phyloP scores from a whole-genome alignment of 2,888 invertebrate genomes.

The Phengaris arion region DNA sequence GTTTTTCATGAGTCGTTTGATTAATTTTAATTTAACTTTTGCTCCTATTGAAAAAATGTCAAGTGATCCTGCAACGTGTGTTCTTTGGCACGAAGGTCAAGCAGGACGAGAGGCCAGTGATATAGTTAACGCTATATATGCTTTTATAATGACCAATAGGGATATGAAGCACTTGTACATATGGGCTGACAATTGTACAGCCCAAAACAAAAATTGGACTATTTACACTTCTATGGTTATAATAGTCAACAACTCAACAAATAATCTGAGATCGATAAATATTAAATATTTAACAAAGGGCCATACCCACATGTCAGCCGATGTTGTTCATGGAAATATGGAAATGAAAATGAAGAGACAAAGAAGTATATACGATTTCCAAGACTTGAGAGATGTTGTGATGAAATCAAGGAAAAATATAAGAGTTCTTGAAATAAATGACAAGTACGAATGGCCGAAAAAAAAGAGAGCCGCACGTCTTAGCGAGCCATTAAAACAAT shows the following conservation, averaged over 20 bases:
- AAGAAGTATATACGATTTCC: conserved; percentile 34
- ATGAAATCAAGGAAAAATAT: conserved; percentile 36
- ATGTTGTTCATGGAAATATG: conserved; percentile 36
- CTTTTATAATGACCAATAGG: conserved; percentile 21
- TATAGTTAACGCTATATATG: conserved; percentile 1
- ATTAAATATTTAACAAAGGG: conserved; percentile 36
- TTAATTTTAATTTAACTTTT: conserved; percentile 28
- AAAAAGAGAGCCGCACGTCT: conserved; percentile 34
- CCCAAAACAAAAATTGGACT: conserved; percentile 24
- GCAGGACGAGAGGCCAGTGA: conserved; percentile 7
- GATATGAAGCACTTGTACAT: conserved; percentile 27
- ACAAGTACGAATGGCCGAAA: conserved; percentile 35
- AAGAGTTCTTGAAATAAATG: conserved; percentile 32
- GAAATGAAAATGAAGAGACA: conserved; percentile 36
- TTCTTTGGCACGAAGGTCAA: neutral
- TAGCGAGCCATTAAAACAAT: conserved; percentile 35
- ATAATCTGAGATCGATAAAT: conserved; percentile 33
- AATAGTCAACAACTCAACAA: conserved; percentile 25
- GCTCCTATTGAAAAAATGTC: conserved; percentile 14
- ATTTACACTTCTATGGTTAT: conserved; percentile 1
- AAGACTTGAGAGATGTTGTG: conserved; percentile 37
- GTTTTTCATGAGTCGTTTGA: conserved; percentile 18
- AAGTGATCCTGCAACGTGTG: neutral
- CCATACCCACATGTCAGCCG: conserved; percentile 37
- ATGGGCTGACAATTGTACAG: conserved; percentile 30